Base-by-base conservation (phyloP, 2,888 invertebrate genomes). In the Cantharis nigra region DNA sequence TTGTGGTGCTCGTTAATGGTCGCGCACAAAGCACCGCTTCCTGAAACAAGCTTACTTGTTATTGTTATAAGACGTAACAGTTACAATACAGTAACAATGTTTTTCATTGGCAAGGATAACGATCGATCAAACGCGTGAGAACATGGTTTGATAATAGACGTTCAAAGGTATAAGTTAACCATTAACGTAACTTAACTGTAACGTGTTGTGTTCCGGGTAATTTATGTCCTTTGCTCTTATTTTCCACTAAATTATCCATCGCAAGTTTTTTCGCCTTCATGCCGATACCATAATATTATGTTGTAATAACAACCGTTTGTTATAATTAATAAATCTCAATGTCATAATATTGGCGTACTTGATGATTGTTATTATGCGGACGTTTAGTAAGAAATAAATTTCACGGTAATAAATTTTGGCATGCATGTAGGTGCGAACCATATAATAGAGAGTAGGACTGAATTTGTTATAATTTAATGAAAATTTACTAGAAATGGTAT, bases 211-310 rank as follows among this genome's bases (percentile, higher is more conserved):
- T 81, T 79, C 78, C 71, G 78, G 77, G 79, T 80, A 82, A 82
- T 82, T 80, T 81, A 81, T 81, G 81, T 80, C 81, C 80, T 80
- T 73, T 80, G 81, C 81, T 80, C 81, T 80, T 82, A 82, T 81
- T 80, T 82, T 80, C 80, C 78, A 76, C 79, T 79, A 69, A 71
- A 77, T 74, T 79, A 74, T 69, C 63, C n/a, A n/a, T 23, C 23
- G 10, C 28, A 18, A 71, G 16, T 64, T 69, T 49, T 23, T 16
- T 77, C 74, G 20, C 13, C 26, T 13, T 7, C 7, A 23, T 23
- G 16, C 65, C 65, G 28, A 28, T 28, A 28, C 28, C 28, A 30
- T 30, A 20, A 65, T n/a, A 65, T n/a, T n/a, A 65, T 23, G 13
- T 65, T 13, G 20, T 13, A 65, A 16, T 67, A 64, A 64, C 20